Evolutionary conservation across 30 jellyfish, hydroid and myxozoan genomes (phyloP).

Genomic region (Hydra vulgaris): DNA sequence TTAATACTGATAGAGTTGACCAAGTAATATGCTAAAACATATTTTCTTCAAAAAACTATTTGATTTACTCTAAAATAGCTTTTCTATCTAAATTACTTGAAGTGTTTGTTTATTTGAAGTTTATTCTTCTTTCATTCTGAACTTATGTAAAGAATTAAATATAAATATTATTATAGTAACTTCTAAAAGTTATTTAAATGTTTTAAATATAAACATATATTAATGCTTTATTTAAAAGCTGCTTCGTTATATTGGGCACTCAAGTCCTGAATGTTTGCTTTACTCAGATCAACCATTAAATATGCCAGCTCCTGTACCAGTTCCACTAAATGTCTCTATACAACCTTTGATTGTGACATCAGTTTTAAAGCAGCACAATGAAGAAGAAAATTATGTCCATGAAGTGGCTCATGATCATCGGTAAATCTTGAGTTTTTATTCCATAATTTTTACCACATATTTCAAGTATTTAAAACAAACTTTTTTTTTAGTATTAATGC

Average conservation of each 20-base stretch:
- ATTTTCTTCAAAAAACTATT: background rate
- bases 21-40: constrained; percentile 33
- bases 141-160: too few relatives aligned
- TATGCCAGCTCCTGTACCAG: constrained; percentile 96
- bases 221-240: constrained; percentile 53
- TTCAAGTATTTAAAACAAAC: too few relatives aligned
- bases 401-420: constrained; percentile 75
- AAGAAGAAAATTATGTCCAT: constrained; percentile 91
- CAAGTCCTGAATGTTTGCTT: constrained; percentile 93
- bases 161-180: too few relatives aligned
- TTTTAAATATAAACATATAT: too few relatives aligned
- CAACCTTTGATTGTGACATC: constrained; percentile 88
- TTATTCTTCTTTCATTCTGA: too few relatives aligned
- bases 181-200: too few relatives aligned
- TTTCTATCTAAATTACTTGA: background rate
- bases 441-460: too few relatives aligned
- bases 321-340: constrained; percentile 43
- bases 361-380: constrained; percentile 91
- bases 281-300: constrained; percentile 86
- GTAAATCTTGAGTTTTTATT: constrained; percentile 27
- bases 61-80: background rate
- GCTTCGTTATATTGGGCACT: constrained; percentile 77
- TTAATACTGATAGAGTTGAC: constrained; percentile 63
- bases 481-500: constrained; percentile 50
- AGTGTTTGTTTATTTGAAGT: too few relatives aligned